A percentile compares a stretch with the other conserved stretches of the same genome.
Conservation (phyloP, 2,888 invertebrate species). For the Deladenus siricidicola region DNA sequence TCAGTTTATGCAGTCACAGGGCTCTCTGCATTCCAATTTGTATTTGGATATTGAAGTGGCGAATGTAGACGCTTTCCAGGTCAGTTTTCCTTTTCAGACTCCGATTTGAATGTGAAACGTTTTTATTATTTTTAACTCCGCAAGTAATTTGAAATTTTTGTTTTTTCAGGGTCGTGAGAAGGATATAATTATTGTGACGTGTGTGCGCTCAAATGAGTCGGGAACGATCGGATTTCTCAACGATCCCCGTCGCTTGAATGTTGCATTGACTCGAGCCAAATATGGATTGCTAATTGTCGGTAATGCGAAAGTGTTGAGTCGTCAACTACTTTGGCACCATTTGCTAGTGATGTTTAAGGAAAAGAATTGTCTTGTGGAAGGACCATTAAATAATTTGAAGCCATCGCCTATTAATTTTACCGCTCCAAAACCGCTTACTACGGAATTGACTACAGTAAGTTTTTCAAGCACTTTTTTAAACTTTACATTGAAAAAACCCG, state of each 20-base stretch:
- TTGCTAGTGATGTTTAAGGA: conserved; percentile 71
- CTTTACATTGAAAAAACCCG: neutral
- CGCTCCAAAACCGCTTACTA: conserved; percentile 88
- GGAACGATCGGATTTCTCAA: conserved; percentile 97
- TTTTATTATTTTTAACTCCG: too few relatives aligned
- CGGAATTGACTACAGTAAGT: conserved; percentile 56
- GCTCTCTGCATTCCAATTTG: conserved; percentile 85
- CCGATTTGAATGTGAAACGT: neutral
- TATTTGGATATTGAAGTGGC: conserved; percentile 96
- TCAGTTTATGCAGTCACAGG: conserved; percentile 98
- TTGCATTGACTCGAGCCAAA: conserved; percentile 91
- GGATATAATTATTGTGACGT: conserved; percentile 97
- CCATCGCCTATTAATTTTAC: conserved; percentile 92
- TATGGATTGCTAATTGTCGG: conserved; percentile 76
- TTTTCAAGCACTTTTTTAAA: neutral
- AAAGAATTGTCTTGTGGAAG: conserved; percentile 89
- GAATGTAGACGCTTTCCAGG: conserved; percentile 87
- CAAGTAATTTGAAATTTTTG: neutral
- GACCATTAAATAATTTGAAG: conserved; percentile 89
- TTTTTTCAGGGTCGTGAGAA: conserved; percentile 74
- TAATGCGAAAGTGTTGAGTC: conserved; percentile 94
- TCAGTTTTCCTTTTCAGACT: neutral
- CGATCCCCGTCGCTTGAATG: conserved; percentile 92
- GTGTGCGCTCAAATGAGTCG: conserved; percentile 94
- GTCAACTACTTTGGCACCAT: conserved; percentile 95